Conservation (phyloP, 2,888 invertebrate species). For the Pterostichus madidus region DNA sequence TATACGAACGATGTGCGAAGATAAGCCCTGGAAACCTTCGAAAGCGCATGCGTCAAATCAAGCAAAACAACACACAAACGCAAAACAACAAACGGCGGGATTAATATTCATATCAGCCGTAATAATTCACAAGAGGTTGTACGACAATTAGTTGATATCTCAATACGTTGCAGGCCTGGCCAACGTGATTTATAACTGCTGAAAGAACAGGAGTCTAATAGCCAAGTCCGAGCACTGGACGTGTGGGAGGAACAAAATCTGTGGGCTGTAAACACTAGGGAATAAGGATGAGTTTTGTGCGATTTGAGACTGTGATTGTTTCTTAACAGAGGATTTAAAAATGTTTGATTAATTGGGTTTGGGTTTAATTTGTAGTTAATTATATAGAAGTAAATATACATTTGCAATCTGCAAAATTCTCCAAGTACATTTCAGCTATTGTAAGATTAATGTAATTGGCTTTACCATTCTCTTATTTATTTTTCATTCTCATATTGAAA, state of each 20-base stretch:
- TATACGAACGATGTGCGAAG: slow-evolving; percentile 46
- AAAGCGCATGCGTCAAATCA: slow-evolving; percentile 25
- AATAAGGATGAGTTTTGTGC: slow-evolving; percentile 1
- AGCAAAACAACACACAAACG: slow-evolving; percentile 16
- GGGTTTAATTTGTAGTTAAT: slow-evolving; percentile 6
- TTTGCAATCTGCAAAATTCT: not conserved
- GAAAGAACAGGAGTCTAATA: slow-evolving; percentile 66
- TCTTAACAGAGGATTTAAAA: slow-evolving; percentile 42
- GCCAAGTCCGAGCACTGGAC: slow-evolving; percentile 32
- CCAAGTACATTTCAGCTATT: not conserved
- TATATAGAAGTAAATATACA: slow-evolving; percentile 3
- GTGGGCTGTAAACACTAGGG: not conserved
- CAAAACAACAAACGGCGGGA: slow-evolving; percentile 67
- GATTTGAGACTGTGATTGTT: slow-evolving; percentile 48
- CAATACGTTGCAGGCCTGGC: slow-evolving; percentile 47
- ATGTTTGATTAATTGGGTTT: slow-evolving; percentile 26
- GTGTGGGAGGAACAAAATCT: slow-evolving; percentile 41
- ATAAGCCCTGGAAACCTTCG: slow-evolving; percentile 49
- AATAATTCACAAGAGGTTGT: slow-evolving; percentile 65
- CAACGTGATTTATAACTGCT: slow-evolving; percentile 60
- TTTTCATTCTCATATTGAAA: no score
- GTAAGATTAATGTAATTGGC: not conserved
- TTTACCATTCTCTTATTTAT: no score
- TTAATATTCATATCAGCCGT: slow-evolving; percentile 67
- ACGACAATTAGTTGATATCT: slow-evolving; percentile 67